phyloP scores from a whole-genome alignment of 2,888 invertebrate species.

The Petrolisthes manimaculis region DNA sequence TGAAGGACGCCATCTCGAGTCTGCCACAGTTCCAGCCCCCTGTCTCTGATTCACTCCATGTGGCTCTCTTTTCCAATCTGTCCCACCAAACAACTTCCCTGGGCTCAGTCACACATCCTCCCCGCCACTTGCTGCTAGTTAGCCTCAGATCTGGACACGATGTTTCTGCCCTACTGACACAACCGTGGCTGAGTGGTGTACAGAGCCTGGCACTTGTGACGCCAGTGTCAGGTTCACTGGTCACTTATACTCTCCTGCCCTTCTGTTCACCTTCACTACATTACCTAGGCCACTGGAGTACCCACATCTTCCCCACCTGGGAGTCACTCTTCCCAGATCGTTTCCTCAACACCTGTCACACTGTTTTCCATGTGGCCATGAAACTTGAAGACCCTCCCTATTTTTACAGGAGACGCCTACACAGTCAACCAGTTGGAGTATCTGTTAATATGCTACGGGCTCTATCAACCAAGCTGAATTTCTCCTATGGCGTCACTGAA shows the following conservation, averaged over 20 bases:
- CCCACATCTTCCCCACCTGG: neutral
- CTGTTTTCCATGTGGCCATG: neutral
- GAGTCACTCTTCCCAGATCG: constrained; percentile 1
- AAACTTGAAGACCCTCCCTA: neutral
- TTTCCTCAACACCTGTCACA: neutral
- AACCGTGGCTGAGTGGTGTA: neutral
- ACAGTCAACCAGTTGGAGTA: neutral
- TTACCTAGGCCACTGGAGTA: neutral
- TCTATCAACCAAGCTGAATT: neutral
- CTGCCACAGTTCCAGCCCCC: no score
- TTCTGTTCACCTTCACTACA: neutral
- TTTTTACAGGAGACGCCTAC: neutral
- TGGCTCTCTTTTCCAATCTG: neutral
- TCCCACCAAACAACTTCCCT: neutral
- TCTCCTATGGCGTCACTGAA: neutral
- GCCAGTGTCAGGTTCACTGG: neutral
- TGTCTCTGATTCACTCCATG: neutral
- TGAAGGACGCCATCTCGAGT: no score
- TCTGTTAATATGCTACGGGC: neutral
- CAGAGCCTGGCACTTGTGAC: constrained; percentile 14
- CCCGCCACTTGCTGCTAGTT: constrained; percentile 11
- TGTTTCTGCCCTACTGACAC: neutral
- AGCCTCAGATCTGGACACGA: neutral
- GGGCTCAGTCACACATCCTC: neutral
- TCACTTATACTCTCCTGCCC: constrained; percentile 5